Conservation (phyloP, 2,797 vertebrate species). For the Micrastur ruficollis region DNA sequence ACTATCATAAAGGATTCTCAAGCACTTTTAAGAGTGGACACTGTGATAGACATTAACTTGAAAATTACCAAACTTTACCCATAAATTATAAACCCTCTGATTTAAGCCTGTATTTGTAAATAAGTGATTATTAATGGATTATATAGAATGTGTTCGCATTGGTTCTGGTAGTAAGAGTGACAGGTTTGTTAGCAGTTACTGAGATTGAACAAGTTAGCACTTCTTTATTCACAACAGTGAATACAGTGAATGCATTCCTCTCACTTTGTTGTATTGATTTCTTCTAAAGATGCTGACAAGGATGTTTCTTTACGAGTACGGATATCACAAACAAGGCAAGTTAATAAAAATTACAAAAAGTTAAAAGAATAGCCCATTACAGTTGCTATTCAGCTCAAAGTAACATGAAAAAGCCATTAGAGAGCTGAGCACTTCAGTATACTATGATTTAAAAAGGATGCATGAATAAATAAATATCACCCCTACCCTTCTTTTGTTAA, state of each 20-base stretch:
- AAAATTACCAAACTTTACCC: not conserved
- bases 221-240: not conserved
- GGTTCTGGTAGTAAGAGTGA: not conserved
- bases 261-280: conserved; percentile 16
- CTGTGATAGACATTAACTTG: not conserved
- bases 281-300: conserved; percentile 13
- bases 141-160: not conserved
- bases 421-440: not conserved
- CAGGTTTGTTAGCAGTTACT: not conserved
- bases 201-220: not conserved
- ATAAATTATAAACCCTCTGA: not conserved
- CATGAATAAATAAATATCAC: not conserved
- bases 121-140: not conserved
- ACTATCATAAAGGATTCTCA: not conserved
- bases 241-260: not conserved
- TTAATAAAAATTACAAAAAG: conserved; percentile 10
- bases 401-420: not conserved
- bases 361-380: not conserved
- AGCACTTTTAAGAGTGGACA: not conserved
- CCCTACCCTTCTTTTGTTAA: not conserved
- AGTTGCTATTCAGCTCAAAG: not conserved
- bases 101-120: not conserved
- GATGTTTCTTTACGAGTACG: not conserved
- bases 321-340: not conserved
- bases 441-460: not conserved